These are phyloP conservation scores for Quadroppia sp. DNA, from an alignment of 2,888 invertebrate genomes.

Conservation along the genomic window DNA sequence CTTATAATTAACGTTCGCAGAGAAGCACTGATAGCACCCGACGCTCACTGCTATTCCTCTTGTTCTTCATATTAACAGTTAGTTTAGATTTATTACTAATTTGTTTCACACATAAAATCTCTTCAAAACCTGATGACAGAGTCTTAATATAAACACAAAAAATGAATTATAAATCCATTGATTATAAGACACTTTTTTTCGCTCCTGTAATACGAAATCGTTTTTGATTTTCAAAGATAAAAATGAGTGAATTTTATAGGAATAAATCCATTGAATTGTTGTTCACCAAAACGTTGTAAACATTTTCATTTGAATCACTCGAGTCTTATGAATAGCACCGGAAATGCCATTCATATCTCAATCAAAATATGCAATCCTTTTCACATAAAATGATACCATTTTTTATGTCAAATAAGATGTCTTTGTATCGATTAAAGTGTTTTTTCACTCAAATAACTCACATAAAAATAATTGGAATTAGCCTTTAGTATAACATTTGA, in stretches of 20 bases:
- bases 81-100: neutral
- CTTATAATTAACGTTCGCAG: neutral
- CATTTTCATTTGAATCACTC: too few species aligned
- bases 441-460: too few species aligned
- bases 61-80: neutral
- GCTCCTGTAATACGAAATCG: too few species aligned
- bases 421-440: neutral
- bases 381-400: too few species aligned
- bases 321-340: neutral
- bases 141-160: neutral
- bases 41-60: neutral
- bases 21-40: neutral
- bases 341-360: neutral
- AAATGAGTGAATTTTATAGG: too few species aligned
- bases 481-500: too few species aligned
- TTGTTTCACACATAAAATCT: neutral
- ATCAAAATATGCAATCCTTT: neutral
- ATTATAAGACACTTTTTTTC: neutral
- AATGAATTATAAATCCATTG: neutral
- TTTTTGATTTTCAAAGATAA: too few species aligned
- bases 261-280: too few species aligned
- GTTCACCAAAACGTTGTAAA: too few species aligned
- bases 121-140: neutral
- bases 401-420: too few species aligned
- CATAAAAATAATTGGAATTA: too few species aligned